These are phyloP conservation scores for Omphaloscelis lunosa DNA, from an alignment of 2,888 invertebrate genomes.

Conservation along the genomic window DNA sequence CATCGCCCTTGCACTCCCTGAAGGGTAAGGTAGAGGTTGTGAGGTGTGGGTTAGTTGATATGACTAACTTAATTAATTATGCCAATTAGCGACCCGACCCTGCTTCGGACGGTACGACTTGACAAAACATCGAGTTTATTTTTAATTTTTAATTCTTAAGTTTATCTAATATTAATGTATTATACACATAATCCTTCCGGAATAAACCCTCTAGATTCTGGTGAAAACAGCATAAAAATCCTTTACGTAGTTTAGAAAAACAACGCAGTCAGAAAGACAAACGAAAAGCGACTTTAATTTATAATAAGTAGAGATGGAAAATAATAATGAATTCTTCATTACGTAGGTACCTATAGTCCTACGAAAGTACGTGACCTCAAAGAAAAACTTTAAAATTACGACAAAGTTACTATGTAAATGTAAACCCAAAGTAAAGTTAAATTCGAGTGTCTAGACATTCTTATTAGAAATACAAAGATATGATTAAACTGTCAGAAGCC, in stretches of 20 bases:
- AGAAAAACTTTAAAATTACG: constrained; percentile 24
- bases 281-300: neutral
- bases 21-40: no score
- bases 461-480: constrained; percentile 81
- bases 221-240: neutral
- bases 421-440: constrained; percentile 28
- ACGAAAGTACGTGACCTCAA: constrained; percentile 8
- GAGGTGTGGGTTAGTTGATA: no score
- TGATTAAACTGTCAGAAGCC: constrained; percentile 89
- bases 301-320: neutral
- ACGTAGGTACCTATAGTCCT: neutral
- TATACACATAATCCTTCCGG: neutral
- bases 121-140: neutral
- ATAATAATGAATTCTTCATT: neutral
- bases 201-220: neutral
- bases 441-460: constrained; percentile 62
- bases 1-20: no score
- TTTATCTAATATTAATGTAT: neutral
- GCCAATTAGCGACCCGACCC: neutral
- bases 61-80: no score
- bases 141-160: no score
- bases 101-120: neutral
- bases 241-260: neutral
- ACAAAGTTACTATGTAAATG: constrained; percentile 12
- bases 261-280: neutral